Conservation (phyloP, 2,888 invertebrate genomes). For the Hofmannophila pseudospretella region DNA sequence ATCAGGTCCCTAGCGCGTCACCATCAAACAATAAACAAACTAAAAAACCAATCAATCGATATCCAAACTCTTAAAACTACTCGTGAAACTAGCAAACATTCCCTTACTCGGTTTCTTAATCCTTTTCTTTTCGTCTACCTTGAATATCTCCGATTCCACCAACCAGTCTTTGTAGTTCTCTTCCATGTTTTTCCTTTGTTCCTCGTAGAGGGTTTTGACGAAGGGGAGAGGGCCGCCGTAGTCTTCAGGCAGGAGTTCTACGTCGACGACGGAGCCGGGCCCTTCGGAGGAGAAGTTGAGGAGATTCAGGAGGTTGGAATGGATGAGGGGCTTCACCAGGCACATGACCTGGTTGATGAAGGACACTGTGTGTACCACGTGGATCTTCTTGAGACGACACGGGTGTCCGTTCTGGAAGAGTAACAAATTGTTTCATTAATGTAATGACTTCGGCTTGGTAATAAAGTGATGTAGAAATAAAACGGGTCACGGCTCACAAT, state of each 20-base stretch:
- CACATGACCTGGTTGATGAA: constrained; percentile 84
- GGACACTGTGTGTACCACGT: constrained; percentile 81
- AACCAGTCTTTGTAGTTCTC: constrained; percentile 80
- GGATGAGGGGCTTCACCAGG: constrained; percentile 80
- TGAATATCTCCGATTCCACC: constrained; percentile 76
- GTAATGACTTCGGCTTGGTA: no score
- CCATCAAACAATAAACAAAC: constrained; percentile 1
- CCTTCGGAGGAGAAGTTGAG: constrained; percentile 78
- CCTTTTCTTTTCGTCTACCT: constrained; percentile 68
- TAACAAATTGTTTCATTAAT: no score
- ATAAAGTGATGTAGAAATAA: no score
- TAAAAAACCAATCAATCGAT: constrained; percentile 51
- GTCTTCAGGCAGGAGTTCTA: constrained; percentile 69
- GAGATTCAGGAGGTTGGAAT: constrained; percentile 78
- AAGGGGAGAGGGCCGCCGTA: constrained; percentile 79
- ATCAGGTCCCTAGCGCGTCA: constrained; percentile 39
- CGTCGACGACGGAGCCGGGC: constrained; percentile 64
- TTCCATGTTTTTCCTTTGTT: constrained; percentile 75
- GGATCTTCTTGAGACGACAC: constrained; percentile 80
- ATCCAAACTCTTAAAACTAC: constrained; percentile 67
- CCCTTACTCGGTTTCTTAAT: constrained; percentile 69
- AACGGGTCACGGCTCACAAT: no score
- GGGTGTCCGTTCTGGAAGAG: constrained; percentile 81
- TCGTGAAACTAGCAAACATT: constrained; percentile 70
- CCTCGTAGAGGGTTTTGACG: constrained; percentile 74